Percentiles rank a stretch among this genome's conserved stretches.
Evolutionary conservation across 1,140 invertebrate species (phyloP).

Genomic region (Thaumetopoea pityocampa): DNA sequence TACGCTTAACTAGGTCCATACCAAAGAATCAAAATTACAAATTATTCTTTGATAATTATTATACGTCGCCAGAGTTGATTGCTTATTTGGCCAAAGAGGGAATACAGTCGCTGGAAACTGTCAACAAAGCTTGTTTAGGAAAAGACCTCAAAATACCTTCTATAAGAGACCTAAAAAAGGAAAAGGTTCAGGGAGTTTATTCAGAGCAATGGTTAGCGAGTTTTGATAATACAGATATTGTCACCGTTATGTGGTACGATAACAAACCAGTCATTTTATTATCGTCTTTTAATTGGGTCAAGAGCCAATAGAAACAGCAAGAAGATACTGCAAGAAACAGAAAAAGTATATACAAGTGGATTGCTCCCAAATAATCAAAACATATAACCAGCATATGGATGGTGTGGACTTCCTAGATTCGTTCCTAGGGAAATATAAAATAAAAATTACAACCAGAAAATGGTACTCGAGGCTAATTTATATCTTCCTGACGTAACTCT

Average conservation of each 20-base stretch:
- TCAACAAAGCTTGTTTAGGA: constrained; percentile 21
- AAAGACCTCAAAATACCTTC: constrained; percentile 26
- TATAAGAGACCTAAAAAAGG: constrained; percentile 18
- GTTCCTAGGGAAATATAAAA: too few species aligned
- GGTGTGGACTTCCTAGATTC: too few species aligned
- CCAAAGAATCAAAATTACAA: constrained; percentile 4
- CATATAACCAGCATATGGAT: constrained; percentile 26
- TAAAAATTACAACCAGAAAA: too few species aligned
- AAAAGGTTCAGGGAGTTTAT: constrained; percentile 20
- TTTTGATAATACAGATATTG: constrained; percentile 15
- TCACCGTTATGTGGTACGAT: constrained; percentile 25
- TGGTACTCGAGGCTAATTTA: too few species aligned
- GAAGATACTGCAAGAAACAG: constrained; percentile 16
- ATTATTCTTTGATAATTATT: constrained; percentile 23
- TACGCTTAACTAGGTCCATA: constrained; percentile 18
- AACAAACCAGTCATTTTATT: constrained; percentile 25
- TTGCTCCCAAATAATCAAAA: constrained; percentile 26
- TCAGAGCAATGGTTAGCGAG: constrained; percentile 23
- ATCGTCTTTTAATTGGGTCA: constrained; percentile 21
- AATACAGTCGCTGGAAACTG: constrained; percentile 22
- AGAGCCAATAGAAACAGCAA: constrained; percentile 17
- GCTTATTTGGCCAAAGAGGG: constrained; percentile 22
- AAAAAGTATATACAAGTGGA: constrained; percentile 25
- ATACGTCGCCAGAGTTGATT: constrained; percentile 20
- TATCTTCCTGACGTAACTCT: too few species aligned